Evolutionary conservation across 2,888 invertebrate species (phyloP), one percentile per base, ranked within the genome.

Genomic region (Panzeria rudis): DNA sequence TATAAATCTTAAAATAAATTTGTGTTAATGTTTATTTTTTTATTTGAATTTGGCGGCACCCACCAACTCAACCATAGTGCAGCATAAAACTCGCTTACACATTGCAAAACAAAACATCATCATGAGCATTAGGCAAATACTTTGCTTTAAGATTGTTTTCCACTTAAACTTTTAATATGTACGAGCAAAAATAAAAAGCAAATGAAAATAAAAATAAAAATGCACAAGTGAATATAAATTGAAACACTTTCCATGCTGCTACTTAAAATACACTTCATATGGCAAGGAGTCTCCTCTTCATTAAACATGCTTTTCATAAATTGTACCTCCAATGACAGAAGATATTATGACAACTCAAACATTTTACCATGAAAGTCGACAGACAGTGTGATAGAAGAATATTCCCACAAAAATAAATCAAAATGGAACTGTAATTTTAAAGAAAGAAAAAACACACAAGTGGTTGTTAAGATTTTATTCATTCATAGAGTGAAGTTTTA

Each of bases 1-100:
- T 71, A 52, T 20, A 75, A 56, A 64, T 56, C 69, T 76, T 71
- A 76, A 71, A 82, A 82, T 77, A 71, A 17, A 35, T 35, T 41
- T 62, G 8, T 68, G 25, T 52, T 17, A 17, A 15, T 62, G 15
- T 41, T 62, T 25, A 8, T n/a, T 38, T 71, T 54, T 35, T 17
- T 56, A 9, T 52, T 52, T 69, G 15, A 44, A 54, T 38, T 47
- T 56, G 69, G 62, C 56, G 52, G 80, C 81, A 81, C 73, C 73
- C 81, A 75, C 81, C 41, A 66, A 66, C 47, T 52, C 29, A 29
- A 41, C 15, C 59, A 68, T 41, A n/a, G 15, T 47, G 62, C 61
- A 62, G 15, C 61, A 61, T 52, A 78, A 23, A 79, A 41, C 17
- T 35, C 20, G 17, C n/a, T 15, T 15, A 66, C n/a, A 54, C 0